Evolutionary conservation across 2,797 vertebrate genomes (phyloP).

Genomic region (Potorous gilbertii): DNA sequence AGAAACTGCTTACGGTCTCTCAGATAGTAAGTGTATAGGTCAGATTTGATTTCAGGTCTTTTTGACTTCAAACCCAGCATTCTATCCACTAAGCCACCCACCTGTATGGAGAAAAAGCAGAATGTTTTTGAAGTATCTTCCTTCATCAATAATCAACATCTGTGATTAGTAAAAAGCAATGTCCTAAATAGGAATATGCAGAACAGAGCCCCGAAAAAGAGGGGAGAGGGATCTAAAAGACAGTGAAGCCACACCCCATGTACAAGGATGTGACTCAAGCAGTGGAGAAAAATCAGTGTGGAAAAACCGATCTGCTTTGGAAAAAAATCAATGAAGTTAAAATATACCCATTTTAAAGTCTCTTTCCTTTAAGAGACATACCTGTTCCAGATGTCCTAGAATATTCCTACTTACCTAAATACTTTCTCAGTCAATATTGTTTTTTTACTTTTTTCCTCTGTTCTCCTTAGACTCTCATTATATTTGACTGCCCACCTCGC

Average conservation of each 20-base stretch:
- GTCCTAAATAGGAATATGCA: not conserved
- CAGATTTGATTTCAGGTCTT: no score
- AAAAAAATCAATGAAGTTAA: not conserved
- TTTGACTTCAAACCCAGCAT: no score
- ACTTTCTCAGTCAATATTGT: not conserved
- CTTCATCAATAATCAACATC: not conserved
- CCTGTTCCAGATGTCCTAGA: not conserved
- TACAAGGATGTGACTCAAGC: slow-evolving; percentile 10
- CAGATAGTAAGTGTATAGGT: no score
- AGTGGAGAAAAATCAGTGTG: slow-evolving; percentile 38
- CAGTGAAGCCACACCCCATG: slow-evolving; percentile 14
- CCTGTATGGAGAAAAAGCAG: not conserved
- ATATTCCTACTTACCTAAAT: not conserved
- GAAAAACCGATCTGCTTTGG: not conserved
- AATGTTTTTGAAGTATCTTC: no score
- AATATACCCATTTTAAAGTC: not conserved
- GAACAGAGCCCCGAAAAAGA: not conserved
- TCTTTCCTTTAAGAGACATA: not conserved
- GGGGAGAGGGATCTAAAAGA: not conserved
- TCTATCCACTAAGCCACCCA: no score
- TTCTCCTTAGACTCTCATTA: not conserved
- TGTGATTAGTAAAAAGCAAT: not conserved
- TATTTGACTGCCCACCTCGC: not conserved
- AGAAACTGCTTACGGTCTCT: not conserved
- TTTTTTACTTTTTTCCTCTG: not conserved